phyloP scores from a whole-genome alignment of 2,113 vertebrate genomes.

The Pomatorhinus ruficollis region DNA sequence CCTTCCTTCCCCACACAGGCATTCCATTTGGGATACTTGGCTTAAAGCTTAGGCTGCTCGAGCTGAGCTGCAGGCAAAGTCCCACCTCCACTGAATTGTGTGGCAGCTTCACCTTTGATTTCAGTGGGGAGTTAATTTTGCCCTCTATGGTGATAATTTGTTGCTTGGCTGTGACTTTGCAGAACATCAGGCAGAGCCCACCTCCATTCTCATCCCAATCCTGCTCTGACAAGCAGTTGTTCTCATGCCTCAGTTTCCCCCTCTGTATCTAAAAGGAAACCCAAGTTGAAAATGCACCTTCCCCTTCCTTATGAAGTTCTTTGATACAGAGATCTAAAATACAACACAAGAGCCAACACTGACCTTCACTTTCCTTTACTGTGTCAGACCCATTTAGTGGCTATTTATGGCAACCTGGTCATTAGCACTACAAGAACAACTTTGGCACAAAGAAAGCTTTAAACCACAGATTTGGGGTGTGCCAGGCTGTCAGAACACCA shows the following conservation, averaged over 20 bases:
- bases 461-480: conserved; percentile 33
- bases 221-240: background rate
- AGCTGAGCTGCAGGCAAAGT: background rate
- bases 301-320: background rate
- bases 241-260: conserved; percentile 4
- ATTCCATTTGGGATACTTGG: background rate
- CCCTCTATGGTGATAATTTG: background rate
- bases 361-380: background rate
- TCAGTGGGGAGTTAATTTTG: background rate
- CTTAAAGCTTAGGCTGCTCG: background rate
- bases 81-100: background rate
- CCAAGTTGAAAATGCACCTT: background rate
- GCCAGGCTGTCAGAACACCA: conserved; percentile 2
- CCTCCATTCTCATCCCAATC: background rate
- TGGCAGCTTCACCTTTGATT: background rate
- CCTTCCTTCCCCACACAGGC: background rate
- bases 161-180: background rate
- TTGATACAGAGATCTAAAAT: conserved; percentile 32
- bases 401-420: conserved; percentile 57
- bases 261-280: background rate
- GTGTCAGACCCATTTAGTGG: conserved; percentile 1
- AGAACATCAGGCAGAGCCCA: background rate
- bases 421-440: conserved; percentile 55
- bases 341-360: background rate
- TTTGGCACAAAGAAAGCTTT: conserved; percentile 51